Base-by-base conservation (phyloP, 2,888 invertebrate genomes). In the Chrysomela aeneicollis region DNA sequence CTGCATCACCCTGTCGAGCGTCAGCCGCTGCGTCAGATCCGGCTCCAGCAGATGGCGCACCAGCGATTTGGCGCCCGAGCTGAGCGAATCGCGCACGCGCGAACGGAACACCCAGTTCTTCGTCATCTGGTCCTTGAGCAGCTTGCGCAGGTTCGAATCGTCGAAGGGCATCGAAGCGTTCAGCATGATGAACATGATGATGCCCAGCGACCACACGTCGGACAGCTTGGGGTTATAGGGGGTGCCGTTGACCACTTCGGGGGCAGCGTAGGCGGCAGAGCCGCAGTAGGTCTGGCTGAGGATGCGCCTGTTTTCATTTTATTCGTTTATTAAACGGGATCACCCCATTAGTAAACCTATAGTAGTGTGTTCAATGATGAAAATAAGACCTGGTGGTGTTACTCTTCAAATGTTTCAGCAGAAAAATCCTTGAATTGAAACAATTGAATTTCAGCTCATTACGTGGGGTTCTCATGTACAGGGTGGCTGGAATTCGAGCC, bases 251-350 rank as follows among this genome's bases (percentile, higher is more conserved):
- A 97, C 92, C 1, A 97, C 93, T 84, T 98, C 97, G 0, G 97
- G 97, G 0, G 97, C 95, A 0, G 97, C 97, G 81, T 98, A 98
- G 0, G 97, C 96, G 1, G 96, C 95, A 2, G 96, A 97, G n/a
- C 97, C 97, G 80, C 97, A 97, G 78, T 93, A 97, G 0, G 97
- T 97, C 79, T 92, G 89, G 76, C 96, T 96, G 62, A 94, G 86
- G 4, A 93, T 89, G 37, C 92, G 85, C 60, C 90, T 87, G 55
- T 93, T 93, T 54, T 87, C 88, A n/a, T n/a, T n/a, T n/a, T n/a
- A n/a, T n/a, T n/a, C n/a, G n/a, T n/a, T n/a, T n/a, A n/a, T n/a
- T n/a, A n/a, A n/a, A n/a, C n/a, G n/a, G n/a, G n/a, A n/a, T n/a
- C n/a, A n/a, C n/a, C n/a, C n/a, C n/a, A n/a, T n/a, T n/a, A n/a